phyloP scores from a whole-genome alignment of 30 jellyfish, hydroid and myxozoan species.

The Nemopilema nomurai region DNA sequence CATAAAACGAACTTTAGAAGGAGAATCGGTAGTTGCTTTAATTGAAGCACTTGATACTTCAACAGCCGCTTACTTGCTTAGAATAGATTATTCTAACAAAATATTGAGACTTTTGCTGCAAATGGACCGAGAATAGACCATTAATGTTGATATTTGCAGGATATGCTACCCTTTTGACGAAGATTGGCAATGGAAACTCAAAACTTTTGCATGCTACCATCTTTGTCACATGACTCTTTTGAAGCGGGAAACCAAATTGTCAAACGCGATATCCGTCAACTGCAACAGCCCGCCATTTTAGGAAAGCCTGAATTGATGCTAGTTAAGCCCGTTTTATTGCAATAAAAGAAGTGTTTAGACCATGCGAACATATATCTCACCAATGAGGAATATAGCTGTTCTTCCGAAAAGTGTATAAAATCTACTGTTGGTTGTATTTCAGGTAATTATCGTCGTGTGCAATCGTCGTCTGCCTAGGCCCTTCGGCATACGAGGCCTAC shows the following conservation, averaged over 20 bases:
- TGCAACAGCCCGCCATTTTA: slow-evolving; percentile 56
- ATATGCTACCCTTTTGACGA: background rate
- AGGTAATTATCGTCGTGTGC: background rate
- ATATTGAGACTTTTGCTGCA: no score
- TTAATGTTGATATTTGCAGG: no score
- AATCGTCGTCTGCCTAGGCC: background rate
- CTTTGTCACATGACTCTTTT: slow-evolving; percentile 57
- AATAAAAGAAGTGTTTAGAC: background rate
- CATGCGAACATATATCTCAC: background rate
- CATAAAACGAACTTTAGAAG: no score
- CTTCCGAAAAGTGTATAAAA: background rate
- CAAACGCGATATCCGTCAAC: slow-evolving; percentile 29
- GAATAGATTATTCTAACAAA: no score
- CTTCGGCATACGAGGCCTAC: background rate
- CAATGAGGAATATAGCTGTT: background rate
- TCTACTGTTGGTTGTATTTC: background rate
- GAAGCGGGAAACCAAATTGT: slow-evolving; percentile 69
- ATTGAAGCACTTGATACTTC: no score
- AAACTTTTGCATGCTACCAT: slow-evolving; percentile 23
- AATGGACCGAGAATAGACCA: no score
- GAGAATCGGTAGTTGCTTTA: no score
- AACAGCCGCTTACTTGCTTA: no score
- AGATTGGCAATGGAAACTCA: background rate
- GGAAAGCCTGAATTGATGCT: background rate
- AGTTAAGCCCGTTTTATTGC: background rate